These are phyloP conservation scores for Cryptotermes secundus DNA, from an alignment of 1,140 invertebrate genomes.

Conservation along the genomic window DNA sequence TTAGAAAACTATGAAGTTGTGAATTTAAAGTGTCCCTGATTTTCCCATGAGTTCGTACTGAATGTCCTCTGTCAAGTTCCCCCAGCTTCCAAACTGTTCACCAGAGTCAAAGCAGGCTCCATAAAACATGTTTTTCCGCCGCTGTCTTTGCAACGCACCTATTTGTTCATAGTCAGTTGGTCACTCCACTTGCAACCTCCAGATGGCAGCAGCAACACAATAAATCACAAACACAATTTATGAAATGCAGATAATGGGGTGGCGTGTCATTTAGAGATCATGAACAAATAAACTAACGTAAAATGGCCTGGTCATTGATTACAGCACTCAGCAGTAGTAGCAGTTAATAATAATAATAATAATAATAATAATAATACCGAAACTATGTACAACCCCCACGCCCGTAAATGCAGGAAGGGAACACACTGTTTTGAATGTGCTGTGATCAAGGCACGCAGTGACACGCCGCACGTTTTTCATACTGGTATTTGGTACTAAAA, in stretches of 20 bases:
- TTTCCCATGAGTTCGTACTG: constrained; percentile 10
- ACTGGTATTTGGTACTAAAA: no score
- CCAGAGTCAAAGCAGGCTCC: constrained; percentile 8
- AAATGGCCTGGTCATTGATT: neutral
- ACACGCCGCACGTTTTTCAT: neutral
- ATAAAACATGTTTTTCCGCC: neutral
- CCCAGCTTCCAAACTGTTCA: neutral
- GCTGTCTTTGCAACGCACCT: neutral
- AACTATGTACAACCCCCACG: neutral
- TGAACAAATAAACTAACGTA: neutral
- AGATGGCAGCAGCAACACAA: constrained; percentile 7
- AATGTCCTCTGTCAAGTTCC: neutral
- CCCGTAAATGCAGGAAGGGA: constrained; percentile 17
- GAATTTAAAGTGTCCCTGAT: constrained; percentile 1
- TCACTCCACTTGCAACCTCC: constrained; percentile 13
- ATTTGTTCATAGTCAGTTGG: neutral
- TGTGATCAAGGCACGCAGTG: neutral
- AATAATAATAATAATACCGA: neutral
- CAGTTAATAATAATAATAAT: neutral
- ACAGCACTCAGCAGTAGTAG: neutral
- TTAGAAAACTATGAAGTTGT: neutral
- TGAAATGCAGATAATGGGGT: neutral
- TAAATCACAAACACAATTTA: constrained; percentile 8
- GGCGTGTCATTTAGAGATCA: neutral
- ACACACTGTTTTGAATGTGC: neutral